Percentiles rank a stretch among this genome's conserved stretches.
Conservation (phyloP, 64 coral and sea anemone species). For the Montipora sp. region DNA sequence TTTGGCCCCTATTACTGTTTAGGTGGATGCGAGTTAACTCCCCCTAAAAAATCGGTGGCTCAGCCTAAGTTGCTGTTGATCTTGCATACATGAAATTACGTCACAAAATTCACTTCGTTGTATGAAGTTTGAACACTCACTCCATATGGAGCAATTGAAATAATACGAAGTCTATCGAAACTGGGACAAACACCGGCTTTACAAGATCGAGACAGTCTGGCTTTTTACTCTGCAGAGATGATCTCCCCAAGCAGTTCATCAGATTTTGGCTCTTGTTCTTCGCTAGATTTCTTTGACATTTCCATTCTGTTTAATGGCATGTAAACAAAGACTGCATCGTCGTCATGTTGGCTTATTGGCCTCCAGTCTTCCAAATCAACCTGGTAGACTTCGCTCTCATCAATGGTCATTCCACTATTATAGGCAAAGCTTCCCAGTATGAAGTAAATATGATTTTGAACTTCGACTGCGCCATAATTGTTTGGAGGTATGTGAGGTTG, state of each 20-base stretch:
- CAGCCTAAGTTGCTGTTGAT: too few species aligned
- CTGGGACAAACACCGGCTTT: too few species aligned
- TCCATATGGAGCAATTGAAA: too few species aligned
- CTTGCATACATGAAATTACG: too few species aligned
- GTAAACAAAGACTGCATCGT: constrained; percentile 29
- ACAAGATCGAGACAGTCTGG: too few species aligned
- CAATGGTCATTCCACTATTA: constrained; percentile 28
- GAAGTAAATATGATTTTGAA: constrained; percentile 24
- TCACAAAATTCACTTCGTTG: too few species aligned
- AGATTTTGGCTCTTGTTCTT: neutral
- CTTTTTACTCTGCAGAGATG: neutral
- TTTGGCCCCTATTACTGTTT: too few species aligned
- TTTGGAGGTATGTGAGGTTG: constrained; percentile 21
- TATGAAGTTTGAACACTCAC: too few species aligned
- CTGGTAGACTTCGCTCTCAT: constrained; percentile 26
- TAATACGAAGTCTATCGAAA: too few species aligned
- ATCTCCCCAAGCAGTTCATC: neutral
- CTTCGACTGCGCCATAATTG: constrained; percentile 34
- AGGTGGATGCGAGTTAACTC: too few species aligned
- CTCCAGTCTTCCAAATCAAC: constrained; percentile 29
- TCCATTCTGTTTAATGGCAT: constrained; percentile 20
- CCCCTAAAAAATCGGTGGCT: too few species aligned
- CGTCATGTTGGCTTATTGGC: neutral
- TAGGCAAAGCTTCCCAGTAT: constrained; percentile 30
- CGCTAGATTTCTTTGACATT: neutral